These are phyloP conservation scores for Gonatopus flavifemur DNA, from an alignment of 1,140 invertebrate genomes.

Conservation along the genomic window DNA sequence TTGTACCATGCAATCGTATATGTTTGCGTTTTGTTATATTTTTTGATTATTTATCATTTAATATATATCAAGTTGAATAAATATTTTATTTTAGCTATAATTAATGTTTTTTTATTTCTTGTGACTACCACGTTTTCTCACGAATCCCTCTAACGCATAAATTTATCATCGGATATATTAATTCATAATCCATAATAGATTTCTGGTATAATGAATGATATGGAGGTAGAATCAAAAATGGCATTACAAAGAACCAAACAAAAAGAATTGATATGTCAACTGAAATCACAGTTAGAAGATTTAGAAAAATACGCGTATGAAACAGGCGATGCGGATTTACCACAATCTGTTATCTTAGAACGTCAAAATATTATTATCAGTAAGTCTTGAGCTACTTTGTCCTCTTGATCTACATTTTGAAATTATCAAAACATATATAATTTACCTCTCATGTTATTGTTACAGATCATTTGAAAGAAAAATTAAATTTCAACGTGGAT, in stretches of 20 bases:
- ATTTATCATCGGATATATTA: slow-evolving; percentile 6
- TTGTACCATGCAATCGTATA: no score
- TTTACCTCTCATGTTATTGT: slow-evolving; percentile 3
- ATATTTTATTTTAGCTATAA: not conserved
- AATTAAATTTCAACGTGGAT: slow-evolving; percentile 75
- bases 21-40: no score
- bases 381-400: slow-evolving; percentile 33
- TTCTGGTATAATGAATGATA: slow-evolving; percentile 32
- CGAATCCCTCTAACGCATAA: not conserved
- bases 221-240: slow-evolving; percentile 66
- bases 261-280: slow-evolving; percentile 83
- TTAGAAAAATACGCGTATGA: slow-evolving; percentile 94
- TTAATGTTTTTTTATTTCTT: not conserved
- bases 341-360: slow-evolving; percentile 80
- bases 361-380: slow-evolving; percentile 86
- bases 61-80: not conserved
- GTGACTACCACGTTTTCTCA: not conserved
- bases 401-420: not conserved
- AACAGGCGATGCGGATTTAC: slow-evolving; percentile 77
- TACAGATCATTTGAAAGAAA: slow-evolving; percentile 72
- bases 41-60: slow-evolving; percentile 5
- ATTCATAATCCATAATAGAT: slow-evolving; percentile 27
- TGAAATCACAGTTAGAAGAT: slow-evolving; percentile 91
- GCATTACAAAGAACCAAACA: slow-evolving; percentile 71
- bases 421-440: not conserved